Percentiles rank a stretch among this genome's conserved stretches.
These are phyloP conservation scores for Triops cancriformis DNA, from an alignment of 1,140 invertebrate genomes.

Conservation along the genomic window DNA sequence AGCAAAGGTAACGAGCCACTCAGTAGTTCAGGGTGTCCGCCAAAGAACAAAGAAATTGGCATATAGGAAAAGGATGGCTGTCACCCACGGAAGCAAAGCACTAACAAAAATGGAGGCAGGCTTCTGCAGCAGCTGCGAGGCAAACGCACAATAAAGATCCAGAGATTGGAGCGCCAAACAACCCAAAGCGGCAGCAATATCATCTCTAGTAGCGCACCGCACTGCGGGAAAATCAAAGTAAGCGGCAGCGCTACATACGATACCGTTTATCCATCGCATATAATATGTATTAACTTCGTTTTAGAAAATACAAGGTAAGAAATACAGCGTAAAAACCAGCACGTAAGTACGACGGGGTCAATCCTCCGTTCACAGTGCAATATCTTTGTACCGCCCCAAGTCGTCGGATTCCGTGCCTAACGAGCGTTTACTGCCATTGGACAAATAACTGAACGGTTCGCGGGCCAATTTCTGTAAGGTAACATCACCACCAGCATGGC, in stretches of 20 bases:
- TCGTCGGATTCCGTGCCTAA: slow-evolving; percentile 19
- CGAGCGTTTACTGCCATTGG: neutral
- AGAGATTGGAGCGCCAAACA: neutral
- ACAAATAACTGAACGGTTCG: slow-evolving; percentile 22
- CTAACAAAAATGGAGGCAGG: slow-evolving; percentile 4
- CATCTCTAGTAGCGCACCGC: neutral
- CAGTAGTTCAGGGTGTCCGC: neutral
- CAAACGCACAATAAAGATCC: neutral
- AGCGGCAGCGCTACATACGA: neutral
- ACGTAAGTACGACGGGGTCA: neutral
- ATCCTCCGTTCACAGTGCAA: slow-evolving; percentile 18
- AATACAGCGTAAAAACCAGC: neutral
- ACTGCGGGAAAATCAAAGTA: neutral
- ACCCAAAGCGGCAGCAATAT: neutral
- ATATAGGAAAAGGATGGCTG: neutral
- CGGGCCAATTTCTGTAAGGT: slow-evolving; percentile 14
- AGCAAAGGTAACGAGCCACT: neutral
- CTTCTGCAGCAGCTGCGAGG: neutral
- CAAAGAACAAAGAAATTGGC: neutral
- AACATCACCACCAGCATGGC: slow-evolving; percentile 10
- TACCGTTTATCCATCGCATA: neutral
- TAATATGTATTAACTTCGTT: neutral
- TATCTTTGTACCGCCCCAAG: slow-evolving; percentile 23
- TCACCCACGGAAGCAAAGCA: neutral
- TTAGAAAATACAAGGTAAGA: neutral